Evolutionary conservation across 2,888 invertebrate species (phyloP), one percentile per base, ranked within the genome.

Genomic region (Himalopsyche anomala): DNA sequence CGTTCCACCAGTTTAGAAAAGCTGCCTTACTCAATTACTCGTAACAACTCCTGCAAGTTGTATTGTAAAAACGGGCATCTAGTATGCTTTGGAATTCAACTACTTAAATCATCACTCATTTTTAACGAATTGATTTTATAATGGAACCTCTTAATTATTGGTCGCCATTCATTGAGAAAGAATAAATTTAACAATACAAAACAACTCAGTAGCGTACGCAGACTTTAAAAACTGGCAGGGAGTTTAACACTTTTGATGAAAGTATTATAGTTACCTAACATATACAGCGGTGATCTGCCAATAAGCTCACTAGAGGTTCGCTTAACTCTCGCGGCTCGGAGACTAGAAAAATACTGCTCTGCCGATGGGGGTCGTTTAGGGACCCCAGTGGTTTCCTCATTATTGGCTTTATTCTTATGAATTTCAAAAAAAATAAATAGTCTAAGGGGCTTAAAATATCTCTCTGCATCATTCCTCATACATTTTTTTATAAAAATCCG

Each of bases 111-210:
- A 19, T 62, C 11, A 62, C 9, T 62, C 62, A 62, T 62, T 62
- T 62, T 62, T 28, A 62, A 62, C 28, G 62, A 62, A 62, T 62
- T n/a, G 62, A n/a, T 62, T 62, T 28, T 62, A 62, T 11, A 62
- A 62, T 62, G 6, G 6, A 11, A 28, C 19, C 19, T 4, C 62
- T 62, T 62, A 62, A 62, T 62, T 62, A 62, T 62, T 19, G 3
- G 62, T 19, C 62, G 62, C 4, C 62, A 62, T 28, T 62, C 62
- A 28, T 28, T n/a, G 62, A 19, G n/a, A 19, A 19, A 62, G 19
- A 19, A 8, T n/a, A n/a, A 56, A 56, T 62, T 19, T 19, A 62
- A 62, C 62, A 62, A 62, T 62, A 62, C 8, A 19, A 62, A 62
- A 8, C 6, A 9, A 19, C 11, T 8, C n/a, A 62, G 62, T 28